Percentiles rank a stretch among this genome's conserved stretches.
Evolutionary conservation across 2,113 vertebrate genomes (phyloP).

Genomic region (Cathartes aura): DNA sequence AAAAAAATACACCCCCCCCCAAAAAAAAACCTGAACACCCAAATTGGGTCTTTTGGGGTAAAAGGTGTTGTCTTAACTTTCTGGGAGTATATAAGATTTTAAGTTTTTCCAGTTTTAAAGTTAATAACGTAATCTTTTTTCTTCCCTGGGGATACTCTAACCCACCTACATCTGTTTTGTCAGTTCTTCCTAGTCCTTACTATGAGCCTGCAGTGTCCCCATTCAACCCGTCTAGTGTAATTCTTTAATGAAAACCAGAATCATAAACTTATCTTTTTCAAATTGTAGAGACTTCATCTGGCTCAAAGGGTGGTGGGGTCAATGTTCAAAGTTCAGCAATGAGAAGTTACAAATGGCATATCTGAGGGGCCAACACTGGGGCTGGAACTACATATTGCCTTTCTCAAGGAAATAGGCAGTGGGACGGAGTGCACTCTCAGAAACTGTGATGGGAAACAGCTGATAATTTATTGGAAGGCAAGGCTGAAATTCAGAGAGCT

Average conservation of each 20-base stretch:
- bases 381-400: neutral
- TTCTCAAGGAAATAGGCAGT: neutral
- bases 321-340: neutral
- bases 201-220: neutral
- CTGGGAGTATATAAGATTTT: neutral
- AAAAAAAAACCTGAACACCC: neutral
- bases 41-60: neutral
- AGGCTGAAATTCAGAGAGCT: neutral
- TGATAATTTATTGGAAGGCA: neutral
- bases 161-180: neutral
- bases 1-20: rapidly evolving
- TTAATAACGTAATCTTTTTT: neutral
- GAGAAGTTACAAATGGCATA: neutral
- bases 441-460: neutral
- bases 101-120: neutral
- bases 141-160: neutral
- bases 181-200: neutral
- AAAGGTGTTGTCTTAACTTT: neutral
- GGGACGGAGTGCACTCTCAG: neutral
- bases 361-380: rapidly evolving
- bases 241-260: neutral
- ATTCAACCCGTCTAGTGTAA: neutral
- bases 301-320: neutral
- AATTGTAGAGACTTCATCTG: neutral
- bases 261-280: neutral